Conservation (phyloP, 2,888 invertebrate genomes). For the Pyrocoelia pectoralis region DNA sequence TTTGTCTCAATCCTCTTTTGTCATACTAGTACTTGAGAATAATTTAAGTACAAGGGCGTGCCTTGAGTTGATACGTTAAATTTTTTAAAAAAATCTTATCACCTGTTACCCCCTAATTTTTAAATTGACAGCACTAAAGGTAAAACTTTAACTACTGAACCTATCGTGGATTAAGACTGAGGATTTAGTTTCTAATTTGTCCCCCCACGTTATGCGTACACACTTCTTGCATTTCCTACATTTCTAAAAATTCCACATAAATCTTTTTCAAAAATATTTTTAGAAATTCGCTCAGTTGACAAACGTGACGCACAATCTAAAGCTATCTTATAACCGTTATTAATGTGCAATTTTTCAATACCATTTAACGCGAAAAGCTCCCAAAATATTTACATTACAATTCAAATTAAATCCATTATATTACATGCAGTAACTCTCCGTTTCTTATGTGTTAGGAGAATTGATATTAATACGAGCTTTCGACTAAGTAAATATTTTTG, state of each 20-base stretch:
- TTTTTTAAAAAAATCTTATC: background rate
- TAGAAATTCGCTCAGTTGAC: conserved; percentile 8
- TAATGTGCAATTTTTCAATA: background rate
- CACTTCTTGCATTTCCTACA: background rate
- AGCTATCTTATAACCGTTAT: background rate
- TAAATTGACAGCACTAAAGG: background rate
- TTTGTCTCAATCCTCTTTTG: conserved; percentile 23
- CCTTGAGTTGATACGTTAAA: background rate
- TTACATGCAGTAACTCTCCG: background rate
- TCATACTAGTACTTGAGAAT: conserved; percentile 20
- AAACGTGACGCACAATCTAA: background rate
- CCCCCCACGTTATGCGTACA: background rate
- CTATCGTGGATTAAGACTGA: background rate
- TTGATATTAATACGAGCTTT: background rate
- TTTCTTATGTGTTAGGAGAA: background rate
- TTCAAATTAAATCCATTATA: background rate
- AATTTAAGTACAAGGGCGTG: conserved; percentile 7
- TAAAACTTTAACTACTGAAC: background rate
- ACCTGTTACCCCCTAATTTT: conserved; percentile 5
- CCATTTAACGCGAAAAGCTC: background rate
- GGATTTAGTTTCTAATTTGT: background rate
- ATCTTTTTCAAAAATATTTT: conserved; percentile 4
- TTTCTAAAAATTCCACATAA: background rate
- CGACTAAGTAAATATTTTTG: background rate
- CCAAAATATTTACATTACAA: background rate